Base-by-base conservation (phyloP, 2,797 vertebrate genomes). In the Anolis apletophallus region DNA sequence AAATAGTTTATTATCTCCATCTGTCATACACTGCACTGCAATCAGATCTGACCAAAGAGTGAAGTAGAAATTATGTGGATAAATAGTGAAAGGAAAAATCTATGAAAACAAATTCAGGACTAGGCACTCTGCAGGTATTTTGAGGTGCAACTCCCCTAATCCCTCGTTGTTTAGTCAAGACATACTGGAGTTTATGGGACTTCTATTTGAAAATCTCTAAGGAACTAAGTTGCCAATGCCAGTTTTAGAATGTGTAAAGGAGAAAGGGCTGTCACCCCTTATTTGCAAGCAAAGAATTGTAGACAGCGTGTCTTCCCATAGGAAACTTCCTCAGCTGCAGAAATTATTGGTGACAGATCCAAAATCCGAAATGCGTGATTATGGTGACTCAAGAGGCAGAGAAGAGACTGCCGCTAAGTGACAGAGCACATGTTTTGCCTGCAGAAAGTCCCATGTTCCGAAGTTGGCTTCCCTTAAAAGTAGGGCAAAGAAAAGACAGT, bases 211-310 rank as follows among this genome's bases (percentile, higher is more conserved):
- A 16, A 72, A 21, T 21, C 17, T 19, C 7, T 17, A 72, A 26
- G 69, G 34, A 34, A 40, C 69, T 16, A 40, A 19, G 34, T 40
- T 72, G 14, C n/a, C 34, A 19, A 9, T 71, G 69, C 69, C 34
- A 36, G 34, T 72, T 72, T 72, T 77, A 34, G 75, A 77, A 77
- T 34, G 34, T 78, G 75, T 10, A 78, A 78, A 78, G 32, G 74
- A 55, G 75, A 32, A 57, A n/a, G 54, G 54, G 17, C 19, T 78
- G n/a, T 78, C 52, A 57, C 17, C 10, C 7, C 13, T 3, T 14
- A 55, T 77, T 77, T 77, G n/a, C 52, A 7, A 77, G 50, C 75
- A 77, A 32, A 77, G 50, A 34, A 55, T 19, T 9, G 4, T 21
- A 77, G 52, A 57, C 29, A 54, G 50, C 17, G 50, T 54, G 4